phyloP scores from a whole-genome alignment of 2,888 invertebrate genomes.

The Drosophila formosana region DNA sequence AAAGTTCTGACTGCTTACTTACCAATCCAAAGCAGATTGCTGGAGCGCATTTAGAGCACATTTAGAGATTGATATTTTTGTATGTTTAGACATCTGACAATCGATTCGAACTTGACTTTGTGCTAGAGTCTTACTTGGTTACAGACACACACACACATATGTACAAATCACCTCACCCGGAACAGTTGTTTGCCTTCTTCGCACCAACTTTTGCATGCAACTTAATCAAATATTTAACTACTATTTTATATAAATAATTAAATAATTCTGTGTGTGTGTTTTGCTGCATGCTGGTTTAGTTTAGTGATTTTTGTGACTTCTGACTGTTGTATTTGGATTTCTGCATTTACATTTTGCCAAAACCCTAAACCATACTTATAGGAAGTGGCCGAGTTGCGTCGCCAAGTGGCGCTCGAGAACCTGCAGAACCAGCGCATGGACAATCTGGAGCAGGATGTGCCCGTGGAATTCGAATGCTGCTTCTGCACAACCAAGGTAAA shows the following conservation, averaged over 20 bases:
- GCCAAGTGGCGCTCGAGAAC: conserved; percentile 85
- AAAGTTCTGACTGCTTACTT: conserved; percentile 28
- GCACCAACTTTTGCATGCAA: conserved; percentile 10
- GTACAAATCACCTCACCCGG: conserved; percentile 8
- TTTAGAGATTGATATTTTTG: conserved; percentile 39
- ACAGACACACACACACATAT: neutral
- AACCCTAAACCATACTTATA: conserved; percentile 80
- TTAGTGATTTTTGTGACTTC: conserved; percentile 9
- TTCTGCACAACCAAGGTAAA: conserved; percentile 97
- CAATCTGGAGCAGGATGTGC: conserved; percentile 93
- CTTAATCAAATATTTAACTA: conserved; percentile 1
- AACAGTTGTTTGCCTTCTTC: conserved; percentile 5
- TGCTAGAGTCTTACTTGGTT: conserved; percentile 20
- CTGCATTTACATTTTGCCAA: conserved; percentile 63
- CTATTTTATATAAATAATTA: neutral
- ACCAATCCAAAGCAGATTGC: conserved; percentile 62
- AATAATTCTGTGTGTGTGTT: conserved; percentile 8
- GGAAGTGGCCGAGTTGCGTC: conserved; percentile 85
- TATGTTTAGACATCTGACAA: conserved; percentile 14
- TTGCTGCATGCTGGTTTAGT: conserved; percentile 44
- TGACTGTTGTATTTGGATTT: conserved; percentile 46
- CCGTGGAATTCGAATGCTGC: conserved; percentile 98
- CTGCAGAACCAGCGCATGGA: conserved; percentile 86
- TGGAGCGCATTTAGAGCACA: conserved; percentile 73
- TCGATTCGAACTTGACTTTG: conserved; percentile 25